Percentiles rank a stretch among this genome's conserved stretches.
Evolutionary conservation across 2,113 vertebrate genomes (phyloP).

Genomic region (Hippocampus comes): DNA sequence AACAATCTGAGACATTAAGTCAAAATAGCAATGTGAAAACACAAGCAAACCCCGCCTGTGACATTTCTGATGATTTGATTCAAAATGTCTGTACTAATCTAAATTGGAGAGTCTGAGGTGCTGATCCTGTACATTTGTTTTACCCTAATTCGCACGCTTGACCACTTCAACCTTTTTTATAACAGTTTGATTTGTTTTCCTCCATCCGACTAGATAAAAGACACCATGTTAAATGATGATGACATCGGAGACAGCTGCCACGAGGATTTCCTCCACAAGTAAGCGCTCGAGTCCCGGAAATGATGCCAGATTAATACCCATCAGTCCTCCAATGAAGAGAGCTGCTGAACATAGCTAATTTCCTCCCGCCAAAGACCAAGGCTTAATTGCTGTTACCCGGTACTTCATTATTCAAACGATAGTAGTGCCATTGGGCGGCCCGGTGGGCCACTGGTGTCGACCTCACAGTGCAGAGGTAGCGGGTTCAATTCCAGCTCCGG

Average conservation of each 20-base stretch:
- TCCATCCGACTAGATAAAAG: slow-evolving; percentile 79
- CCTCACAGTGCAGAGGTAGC: too few relatives aligned
- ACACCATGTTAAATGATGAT: slow-evolving; percentile 89
- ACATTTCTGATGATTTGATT: background rate
- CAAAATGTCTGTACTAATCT: background rate
- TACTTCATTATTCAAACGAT: too few relatives aligned
- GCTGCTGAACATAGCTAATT: slow-evolving; percentile 34
- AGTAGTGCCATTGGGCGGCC: too few relatives aligned
- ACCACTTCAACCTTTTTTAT: background rate
- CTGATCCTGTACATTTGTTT: background rate
- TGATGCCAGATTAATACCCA: slow-evolving; percentile 56
- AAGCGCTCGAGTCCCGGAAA: slow-evolving; percentile 52
- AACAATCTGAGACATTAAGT: too few relatives aligned
- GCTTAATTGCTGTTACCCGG: slow-evolving; percentile 18
- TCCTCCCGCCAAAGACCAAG: slow-evolving; percentile 32
- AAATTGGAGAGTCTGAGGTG: background rate
- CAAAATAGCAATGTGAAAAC: too few relatives aligned
- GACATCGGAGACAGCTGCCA: slow-evolving; percentile 97
- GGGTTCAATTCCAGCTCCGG: too few relatives aligned
- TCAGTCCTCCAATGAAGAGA: slow-evolving; percentile 56
- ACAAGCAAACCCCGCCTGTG: too few relatives aligned
- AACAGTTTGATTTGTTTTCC: slow-evolving; percentile 23
- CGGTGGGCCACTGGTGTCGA: too few relatives aligned
- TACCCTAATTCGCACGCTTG: background rate
- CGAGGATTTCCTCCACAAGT: slow-evolving; percentile 96